phyloP scores from a whole-genome alignment of 2,888 invertebrate genomes.

The Tinea trinotella region DNA sequence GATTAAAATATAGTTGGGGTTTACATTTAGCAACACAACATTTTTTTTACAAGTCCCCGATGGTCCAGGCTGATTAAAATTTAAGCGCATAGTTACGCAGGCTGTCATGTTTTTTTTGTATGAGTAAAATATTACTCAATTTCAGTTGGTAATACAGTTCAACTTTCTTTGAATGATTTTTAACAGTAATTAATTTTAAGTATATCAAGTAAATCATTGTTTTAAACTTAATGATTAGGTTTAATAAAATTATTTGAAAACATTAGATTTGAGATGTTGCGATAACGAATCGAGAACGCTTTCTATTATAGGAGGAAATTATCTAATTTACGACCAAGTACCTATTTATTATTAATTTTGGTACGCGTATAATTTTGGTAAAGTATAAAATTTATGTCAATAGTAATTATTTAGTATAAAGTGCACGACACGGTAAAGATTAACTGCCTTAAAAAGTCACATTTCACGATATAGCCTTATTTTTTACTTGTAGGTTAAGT shows the following conservation, averaged over 20 bases:
- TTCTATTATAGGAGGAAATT: background rate
- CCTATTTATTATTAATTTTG: background rate
- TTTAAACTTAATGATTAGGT: too few species aligned
- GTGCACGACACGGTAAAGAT: conserved; percentile 48
- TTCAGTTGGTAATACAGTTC: background rate
- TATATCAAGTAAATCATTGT: too few species aligned
- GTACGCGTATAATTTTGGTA: background rate
- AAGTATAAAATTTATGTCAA: conserved; percentile 31
- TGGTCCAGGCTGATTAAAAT: background rate
- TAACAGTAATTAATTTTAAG: too few species aligned
- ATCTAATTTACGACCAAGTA: background rate
- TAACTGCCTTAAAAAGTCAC: conserved; percentile 66
- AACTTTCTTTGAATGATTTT: background rate
- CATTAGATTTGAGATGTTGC: background rate
- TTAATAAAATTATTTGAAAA: too few species aligned
- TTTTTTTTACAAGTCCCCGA: background rate
- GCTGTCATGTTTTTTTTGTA: background rate
- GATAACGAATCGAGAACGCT: conserved; percentile 3
- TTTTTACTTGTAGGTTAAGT: conserved; percentile 43
- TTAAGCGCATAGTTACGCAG: background rate
- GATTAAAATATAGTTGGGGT: too few species aligned
- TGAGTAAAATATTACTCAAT: background rate
- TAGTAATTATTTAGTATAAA: conserved; percentile 38
- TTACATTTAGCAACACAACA: background rate
- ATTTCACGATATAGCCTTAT: conserved; percentile 67